Conservation (phyloP, 2,888 invertebrate genomes). For the Drosophila bunnanda region DNA sequence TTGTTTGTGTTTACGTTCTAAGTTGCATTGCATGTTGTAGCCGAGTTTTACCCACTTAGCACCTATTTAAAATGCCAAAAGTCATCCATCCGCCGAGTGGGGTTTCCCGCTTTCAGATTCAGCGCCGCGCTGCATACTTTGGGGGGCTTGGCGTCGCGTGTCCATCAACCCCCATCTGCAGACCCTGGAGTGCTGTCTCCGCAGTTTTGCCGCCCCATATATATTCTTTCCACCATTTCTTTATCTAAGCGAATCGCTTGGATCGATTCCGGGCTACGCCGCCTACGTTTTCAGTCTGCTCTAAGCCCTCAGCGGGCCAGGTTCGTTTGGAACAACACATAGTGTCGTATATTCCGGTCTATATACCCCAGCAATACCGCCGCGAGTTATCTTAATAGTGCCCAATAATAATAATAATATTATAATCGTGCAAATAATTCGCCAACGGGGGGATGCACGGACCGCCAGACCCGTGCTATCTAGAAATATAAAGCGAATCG, state of each 20-base stretch:
- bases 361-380: constrained; percentile 7
- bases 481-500: constrained; percentile 33
- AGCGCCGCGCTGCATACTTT: constrained; percentile 45
- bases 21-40: constrained; percentile 58
- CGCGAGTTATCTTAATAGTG: constrained; percentile 60
- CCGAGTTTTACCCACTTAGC: constrained; percentile 33
- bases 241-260: constrained; percentile 67
- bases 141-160: constrained; percentile 31
- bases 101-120: constrained; percentile 58
- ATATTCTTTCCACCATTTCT: constrained; percentile 40
- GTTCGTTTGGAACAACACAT: constrained; percentile 37
- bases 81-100: constrained; percentile 52
- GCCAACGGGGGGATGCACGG: constrained; percentile 1
- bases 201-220: constrained; percentile 38
- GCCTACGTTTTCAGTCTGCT: constrained; percentile 63
- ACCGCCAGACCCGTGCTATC: constrained; percentile 19
- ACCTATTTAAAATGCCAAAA: constrained; percentile 56
- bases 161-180: constrained; percentile 17
- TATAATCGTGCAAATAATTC: constrained; percentile 37
- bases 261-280: constrained; percentile 35
- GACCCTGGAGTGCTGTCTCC: constrained; percentile 18
- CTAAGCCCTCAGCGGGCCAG: constrained; percentile 53
- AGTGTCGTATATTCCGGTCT: background rate
- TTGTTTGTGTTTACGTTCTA: constrained; percentile 45
- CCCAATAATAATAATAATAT: constrained; percentile 22